Evolutionary conservation across 2,113 vertebrate genomes (phyloP).

Genomic region (Pseudopodoces humilis): DNA sequence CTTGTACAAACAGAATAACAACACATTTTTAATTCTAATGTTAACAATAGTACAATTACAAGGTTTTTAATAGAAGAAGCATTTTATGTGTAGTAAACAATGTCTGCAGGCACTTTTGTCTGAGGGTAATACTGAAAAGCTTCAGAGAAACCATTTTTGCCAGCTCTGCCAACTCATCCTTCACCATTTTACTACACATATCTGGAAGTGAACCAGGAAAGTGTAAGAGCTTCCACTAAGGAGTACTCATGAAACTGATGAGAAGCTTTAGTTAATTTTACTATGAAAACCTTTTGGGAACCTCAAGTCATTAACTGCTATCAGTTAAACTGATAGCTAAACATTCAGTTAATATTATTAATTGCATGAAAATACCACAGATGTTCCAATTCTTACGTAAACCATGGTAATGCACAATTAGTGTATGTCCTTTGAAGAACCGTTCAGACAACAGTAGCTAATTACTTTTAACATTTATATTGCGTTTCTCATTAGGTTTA

Average conservation of each 20-base stretch:
- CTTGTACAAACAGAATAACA: background rate
- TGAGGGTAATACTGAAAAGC: background rate
- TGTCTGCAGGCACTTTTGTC: background rate
- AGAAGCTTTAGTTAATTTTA: slow-evolving; percentile 52
- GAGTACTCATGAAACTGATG: background rate
- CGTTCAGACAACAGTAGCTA: slow-evolving; percentile 42
- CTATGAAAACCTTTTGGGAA: slow-evolving; percentile 41
- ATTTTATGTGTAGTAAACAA: background rate
- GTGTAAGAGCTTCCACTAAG: background rate
- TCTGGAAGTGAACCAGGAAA: background rate
- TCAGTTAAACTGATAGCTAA: slow-evolving; percentile 62
- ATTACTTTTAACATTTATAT: slow-evolving; percentile 55
- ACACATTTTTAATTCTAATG: background rate
- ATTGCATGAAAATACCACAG: slow-evolving; percentile 36
- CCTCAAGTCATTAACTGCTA: slow-evolving; percentile 24
- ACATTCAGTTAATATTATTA: slow-evolving; percentile 61
- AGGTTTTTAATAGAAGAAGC: background rate
- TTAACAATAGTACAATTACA: background rate
- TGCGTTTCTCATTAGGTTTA: slow-evolving; percentile 69
- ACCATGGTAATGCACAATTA: background rate
- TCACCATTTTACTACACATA: background rate
- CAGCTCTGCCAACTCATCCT: background rate
- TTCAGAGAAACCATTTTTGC: background rate
- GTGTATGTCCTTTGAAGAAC: slow-evolving; percentile 23
- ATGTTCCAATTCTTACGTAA: slow-evolving; percentile 1